These are phyloP conservation scores for Dendroctonus ponderosae DNA, from an alignment of 1,140 invertebrate species.

Conservation along the genomic window DNA sequence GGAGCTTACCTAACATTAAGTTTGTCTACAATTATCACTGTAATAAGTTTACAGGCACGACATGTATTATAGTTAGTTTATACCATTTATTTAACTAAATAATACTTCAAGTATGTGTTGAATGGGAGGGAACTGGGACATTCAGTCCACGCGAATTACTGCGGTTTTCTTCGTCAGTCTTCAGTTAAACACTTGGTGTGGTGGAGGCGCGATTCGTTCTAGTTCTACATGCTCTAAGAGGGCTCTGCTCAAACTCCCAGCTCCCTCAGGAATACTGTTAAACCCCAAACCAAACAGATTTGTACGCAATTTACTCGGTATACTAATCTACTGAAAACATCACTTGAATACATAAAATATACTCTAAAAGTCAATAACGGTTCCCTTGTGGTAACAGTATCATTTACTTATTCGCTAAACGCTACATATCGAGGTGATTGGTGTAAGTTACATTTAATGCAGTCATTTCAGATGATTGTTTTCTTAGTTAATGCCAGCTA, in stretches of 20 bases:
- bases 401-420: slow-evolving; percentile 20
- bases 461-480: slow-evolving; percentile 42
- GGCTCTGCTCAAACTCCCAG: not conserved
- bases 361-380: slow-evolving; percentile 6
- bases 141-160: not conserved
- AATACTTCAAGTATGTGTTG: not conserved
- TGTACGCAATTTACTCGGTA: not conserved
- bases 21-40: slow-evolving; percentile 36
- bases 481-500: slow-evolving; percentile 15
- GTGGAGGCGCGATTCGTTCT: not conserved
- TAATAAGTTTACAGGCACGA: slow-evolving; percentile 45
- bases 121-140: not conserved
- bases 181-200: not conserved
- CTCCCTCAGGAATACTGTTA: not conserved
- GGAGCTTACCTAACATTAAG: slow-evolving; percentile 21
- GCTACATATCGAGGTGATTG: slow-evolving; percentile 39
- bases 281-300: not conserved
- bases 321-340: not conserved
- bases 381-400: slow-evolving; percentile 7
- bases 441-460: slow-evolving; percentile 36
- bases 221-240: not conserved
- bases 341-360: slow-evolving; percentile 1
- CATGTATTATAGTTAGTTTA: slow-evolving; percentile 34
- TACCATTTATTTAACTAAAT: not conserved
- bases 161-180: not conserved